phyloP scores from a whole-genome alignment of 1,140 invertebrate genomes.

The Eufriesea mexicana region DNA sequence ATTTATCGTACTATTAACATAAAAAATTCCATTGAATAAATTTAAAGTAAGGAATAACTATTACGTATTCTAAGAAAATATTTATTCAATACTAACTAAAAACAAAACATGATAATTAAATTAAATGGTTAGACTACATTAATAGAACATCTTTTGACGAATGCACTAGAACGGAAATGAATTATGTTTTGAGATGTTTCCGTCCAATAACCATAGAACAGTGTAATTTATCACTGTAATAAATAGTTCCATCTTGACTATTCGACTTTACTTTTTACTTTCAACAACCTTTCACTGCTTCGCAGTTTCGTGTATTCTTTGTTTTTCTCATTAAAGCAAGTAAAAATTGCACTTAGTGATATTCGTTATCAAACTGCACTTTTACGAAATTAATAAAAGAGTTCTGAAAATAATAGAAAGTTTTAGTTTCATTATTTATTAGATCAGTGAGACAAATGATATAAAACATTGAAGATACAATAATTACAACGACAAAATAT shows the following conservation, averaged over 20 bases:
- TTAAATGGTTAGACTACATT: neutral
- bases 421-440: too few relatives aligned
- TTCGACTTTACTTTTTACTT: constrained; percentile 5
- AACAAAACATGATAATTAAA: neutral
- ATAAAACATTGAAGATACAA: neutral
- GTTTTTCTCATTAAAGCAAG: neutral
- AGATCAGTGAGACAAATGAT: neutral
- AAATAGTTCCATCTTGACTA: neutral
- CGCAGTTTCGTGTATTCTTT: neutral
- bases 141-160: neutral
- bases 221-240: neutral
- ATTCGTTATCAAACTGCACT: too few relatives aligned
- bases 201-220: neutral
- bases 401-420: too few relatives aligned
- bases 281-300: constrained; percentile 26
- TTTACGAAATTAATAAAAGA: too few relatives aligned
- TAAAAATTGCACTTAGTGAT: neutral
- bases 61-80: neutral
- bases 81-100: neutral
- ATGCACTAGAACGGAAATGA: neutral
- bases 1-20: neutral
- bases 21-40: neutral
- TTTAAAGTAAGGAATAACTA: neutral
- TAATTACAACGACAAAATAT: neutral
- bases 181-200: neutral